Percentiles rank a stretch among this genome's conserved stretches.
phyloP scores from a whole-genome alignment of 2,888 invertebrate species.

The Alcis repandata region DNA sequence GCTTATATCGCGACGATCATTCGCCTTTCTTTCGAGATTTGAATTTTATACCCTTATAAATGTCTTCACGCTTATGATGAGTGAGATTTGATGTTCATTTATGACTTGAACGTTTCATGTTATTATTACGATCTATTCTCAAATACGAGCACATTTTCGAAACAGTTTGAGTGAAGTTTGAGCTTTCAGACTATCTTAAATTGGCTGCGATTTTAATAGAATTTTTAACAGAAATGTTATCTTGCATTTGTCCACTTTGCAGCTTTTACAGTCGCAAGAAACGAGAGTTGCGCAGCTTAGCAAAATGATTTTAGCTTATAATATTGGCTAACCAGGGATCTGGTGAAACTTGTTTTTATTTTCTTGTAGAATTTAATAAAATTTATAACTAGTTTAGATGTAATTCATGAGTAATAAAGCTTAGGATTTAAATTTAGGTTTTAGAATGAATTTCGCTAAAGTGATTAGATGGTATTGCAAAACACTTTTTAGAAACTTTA shows the following conservation, averaged over 20 bases:
- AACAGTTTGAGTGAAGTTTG: not conserved
- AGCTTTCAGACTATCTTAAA: not conserved
- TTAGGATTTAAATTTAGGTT: not conserved
- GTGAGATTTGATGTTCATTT: conserved; percentile 1
- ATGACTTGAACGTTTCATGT: not conserved
- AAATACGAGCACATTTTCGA: not conserved
- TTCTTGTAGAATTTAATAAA: conserved; percentile 34
- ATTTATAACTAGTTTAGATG: conserved; percentile 29
- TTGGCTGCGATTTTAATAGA: not conserved
- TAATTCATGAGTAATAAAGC: not conserved
- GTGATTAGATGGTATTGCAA: no score
- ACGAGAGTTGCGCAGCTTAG: conserved; percentile 1
- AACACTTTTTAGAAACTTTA: no score
- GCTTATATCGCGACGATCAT: conserved; percentile 24
- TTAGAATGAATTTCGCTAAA: not conserved
- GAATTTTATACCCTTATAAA: conserved; percentile 16
- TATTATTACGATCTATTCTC: not conserved
- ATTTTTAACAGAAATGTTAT: not conserved
- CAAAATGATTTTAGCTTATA: conserved; percentile 35
- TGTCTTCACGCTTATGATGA: not conserved
- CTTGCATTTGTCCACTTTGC: conserved; percentile 10
- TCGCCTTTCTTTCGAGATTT: conserved; percentile 15
- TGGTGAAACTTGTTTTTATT: conserved; percentile 32
- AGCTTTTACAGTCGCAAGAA: conserved; percentile 2
- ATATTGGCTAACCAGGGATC: conserved; percentile 26